Base-by-base conservation (phyloP, 2,888 invertebrate genomes). In the Leptodirus hochenwartii region DNA sequence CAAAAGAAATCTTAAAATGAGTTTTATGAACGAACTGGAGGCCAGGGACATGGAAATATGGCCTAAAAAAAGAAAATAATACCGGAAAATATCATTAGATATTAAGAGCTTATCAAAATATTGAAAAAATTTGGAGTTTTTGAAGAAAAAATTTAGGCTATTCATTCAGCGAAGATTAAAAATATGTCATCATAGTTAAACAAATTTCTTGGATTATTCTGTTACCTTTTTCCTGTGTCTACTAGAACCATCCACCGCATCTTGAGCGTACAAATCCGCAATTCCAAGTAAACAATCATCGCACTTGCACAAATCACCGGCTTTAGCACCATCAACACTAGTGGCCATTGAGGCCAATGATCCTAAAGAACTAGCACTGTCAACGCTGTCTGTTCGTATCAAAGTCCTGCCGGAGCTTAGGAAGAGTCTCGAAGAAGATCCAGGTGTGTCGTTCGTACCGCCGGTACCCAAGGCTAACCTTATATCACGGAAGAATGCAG, bases 251-350 rank as follows among this genome's bases (percentile, higher is more conserved):
- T 38, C 59, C 26, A 54, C 54, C 29, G 67, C 64, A 27, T 49
- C 56, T 25, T 61, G 60, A 46, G 64, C 61, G 49, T 78, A 76
- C 40, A 71, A 64, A 58, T 82, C 82, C 40, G 72, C 79, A 39
- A 82, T 82, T 4, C 80, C 82, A 40, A 82, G 61, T 36, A 82
- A 57, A 44, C 82, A 82, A 53, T 84, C 82, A 49, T 82, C 82
- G 50, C 82, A 84, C 36, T 72, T 63, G 53, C 82, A 82, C 39
- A 80, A 71, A 46, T 79, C 79, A 51, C 74, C 73, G n/a, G n/a
- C n/a, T n/a, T n/a, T n/a, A n/a, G n/a, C n/a, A n/a, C n/a, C n/a
- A n/a, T n/a, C n/a, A n/a, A n/a, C n/a, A n/a, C n/a, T n/a, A n/a
- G n/a, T 33, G 4, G 69, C 61, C 38, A 68, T 44, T 5, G 79